phyloP scores from a whole-genome alignment of 2,888 invertebrate genomes.

The Petrophora chlorosata region DNA sequence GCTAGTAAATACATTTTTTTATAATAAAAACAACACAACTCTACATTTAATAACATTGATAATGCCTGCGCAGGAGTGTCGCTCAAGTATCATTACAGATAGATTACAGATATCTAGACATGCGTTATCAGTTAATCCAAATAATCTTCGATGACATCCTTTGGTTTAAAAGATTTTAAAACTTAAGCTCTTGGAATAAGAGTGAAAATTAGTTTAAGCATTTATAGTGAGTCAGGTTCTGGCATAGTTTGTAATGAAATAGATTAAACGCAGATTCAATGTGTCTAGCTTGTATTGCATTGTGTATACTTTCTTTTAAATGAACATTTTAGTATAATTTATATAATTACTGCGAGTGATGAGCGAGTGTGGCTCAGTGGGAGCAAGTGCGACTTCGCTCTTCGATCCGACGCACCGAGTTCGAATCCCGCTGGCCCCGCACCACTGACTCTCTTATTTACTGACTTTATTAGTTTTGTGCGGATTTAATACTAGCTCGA shows the following conservation, averaged over 20 bases:
- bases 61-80: constrained; percentile 33
- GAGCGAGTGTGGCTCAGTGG: too few relatives aligned
- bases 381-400: too few relatives aligned
- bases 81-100: constrained; percentile 30
- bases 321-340: too few relatives aligned
- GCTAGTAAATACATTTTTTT: not conserved
- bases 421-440: too few relatives aligned
- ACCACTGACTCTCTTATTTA: too few relatives aligned
- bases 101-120: constrained; percentile 40
- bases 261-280: too few relatives aligned
- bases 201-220: not conserved
- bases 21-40: not conserved
- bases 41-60: constrained; percentile 23
- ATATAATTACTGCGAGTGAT: too few relatives aligned
- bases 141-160: constrained; percentile 1
- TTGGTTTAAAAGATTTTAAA: constrained; percentile 7
- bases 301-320: too few relatives aligned
- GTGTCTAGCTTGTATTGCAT: too few relatives aligned
- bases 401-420: too few relatives aligned
- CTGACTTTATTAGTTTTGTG: too few relatives aligned
- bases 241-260: constrained; percentile 8
- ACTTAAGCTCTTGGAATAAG: constrained; percentile 9
- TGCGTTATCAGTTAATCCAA: constrained; percentile 56
- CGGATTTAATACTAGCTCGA: too few relatives aligned
- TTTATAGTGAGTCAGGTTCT: not conserved